Conservation (phyloP, 2,113 vertebrate genomes). For the Oreocharis arfaki region DNA sequence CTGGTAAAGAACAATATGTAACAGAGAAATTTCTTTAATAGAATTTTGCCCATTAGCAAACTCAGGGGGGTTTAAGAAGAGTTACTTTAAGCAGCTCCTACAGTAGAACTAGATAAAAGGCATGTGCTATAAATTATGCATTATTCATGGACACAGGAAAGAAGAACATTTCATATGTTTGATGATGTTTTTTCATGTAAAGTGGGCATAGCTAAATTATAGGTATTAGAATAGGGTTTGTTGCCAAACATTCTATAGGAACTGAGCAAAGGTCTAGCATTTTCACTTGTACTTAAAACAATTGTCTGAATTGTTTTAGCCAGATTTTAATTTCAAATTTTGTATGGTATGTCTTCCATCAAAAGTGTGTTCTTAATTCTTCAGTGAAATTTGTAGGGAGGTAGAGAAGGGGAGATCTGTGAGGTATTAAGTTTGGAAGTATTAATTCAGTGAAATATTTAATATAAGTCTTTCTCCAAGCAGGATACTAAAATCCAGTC, state of each 20-base stretch:
- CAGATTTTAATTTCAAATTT: not conserved
- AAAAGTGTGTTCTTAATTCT: not conserved
- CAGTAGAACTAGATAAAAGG: not conserved
- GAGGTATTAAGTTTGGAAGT: not conserved
- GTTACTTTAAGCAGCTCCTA: not conserved
- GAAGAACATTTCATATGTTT: not conserved
- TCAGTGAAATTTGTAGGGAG: not conserved
- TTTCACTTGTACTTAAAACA: not conserved
- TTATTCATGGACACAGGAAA: not conserved
- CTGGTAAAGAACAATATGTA: not conserved
- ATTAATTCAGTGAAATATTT: not conserved
- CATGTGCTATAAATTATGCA: not conserved
- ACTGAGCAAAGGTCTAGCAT: not conserved
- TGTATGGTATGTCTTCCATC: not conserved
- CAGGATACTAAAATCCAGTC: not conserved
- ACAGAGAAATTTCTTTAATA: not conserved
- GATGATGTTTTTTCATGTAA: not conserved
- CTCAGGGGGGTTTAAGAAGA: not conserved
- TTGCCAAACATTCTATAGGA: not conserved
- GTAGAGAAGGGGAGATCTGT: not conserved
- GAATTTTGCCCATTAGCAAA: not conserved
- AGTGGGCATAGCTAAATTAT: not conserved
- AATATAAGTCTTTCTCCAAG: not conserved
- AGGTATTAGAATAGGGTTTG: not conserved
- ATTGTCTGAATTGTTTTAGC: not conserved